These are phyloP conservation scores for Pseudorhombus dupliciocellatus DNA, from an alignment of 2,113 vertebrate species.

Conservation along the genomic window DNA sequence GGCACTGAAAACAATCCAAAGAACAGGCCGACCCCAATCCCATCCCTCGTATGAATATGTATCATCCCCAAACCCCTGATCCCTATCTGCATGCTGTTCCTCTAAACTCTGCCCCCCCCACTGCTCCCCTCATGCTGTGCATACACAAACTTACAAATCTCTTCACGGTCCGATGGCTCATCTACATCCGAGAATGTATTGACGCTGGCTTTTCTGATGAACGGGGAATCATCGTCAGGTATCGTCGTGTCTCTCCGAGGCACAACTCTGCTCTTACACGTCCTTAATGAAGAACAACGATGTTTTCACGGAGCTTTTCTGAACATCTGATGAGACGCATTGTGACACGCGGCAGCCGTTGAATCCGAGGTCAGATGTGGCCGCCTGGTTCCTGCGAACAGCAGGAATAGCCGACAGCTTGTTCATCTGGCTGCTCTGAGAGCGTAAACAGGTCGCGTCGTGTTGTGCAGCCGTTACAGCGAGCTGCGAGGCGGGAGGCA, in stretches of 20 bases:
- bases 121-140: constrained; percentile 47
- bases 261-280: constrained; percentile 15
- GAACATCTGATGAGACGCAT: constrained; percentile 19
- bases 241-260: constrained; percentile 1
- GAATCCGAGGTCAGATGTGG: constrained; percentile 50
- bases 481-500: constrained; percentile 44
- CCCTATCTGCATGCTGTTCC: constrained; percentile 69
- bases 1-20: constrained; percentile 66
- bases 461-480: constrained; percentile 33
- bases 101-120: constrained; percentile 53
- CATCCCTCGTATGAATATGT: constrained; percentile 74
- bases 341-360: constrained; percentile 15
- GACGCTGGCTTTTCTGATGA: no score
- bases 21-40: constrained; percentile 74
- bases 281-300: constrained; percentile 1
- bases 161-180: constrained; percentile 44
- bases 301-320: not conserved
- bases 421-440: constrained; percentile 21
- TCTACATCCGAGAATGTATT: constrained; percentile 54
- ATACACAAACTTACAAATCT: constrained; percentile 64
- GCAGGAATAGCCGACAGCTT: constrained; percentile 10
- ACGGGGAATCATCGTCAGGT: no score
- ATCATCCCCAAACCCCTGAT: constrained; percentile 73
- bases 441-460: constrained; percentile 20
- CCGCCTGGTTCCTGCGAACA: constrained; percentile 27